Percentiles rank a stretch among this genome's conserved stretches.
These are phyloP conservation scores for Cephonodes hylas DNA, from an alignment of 2,888 invertebrate genomes.

Conservation along the genomic window DNA sequence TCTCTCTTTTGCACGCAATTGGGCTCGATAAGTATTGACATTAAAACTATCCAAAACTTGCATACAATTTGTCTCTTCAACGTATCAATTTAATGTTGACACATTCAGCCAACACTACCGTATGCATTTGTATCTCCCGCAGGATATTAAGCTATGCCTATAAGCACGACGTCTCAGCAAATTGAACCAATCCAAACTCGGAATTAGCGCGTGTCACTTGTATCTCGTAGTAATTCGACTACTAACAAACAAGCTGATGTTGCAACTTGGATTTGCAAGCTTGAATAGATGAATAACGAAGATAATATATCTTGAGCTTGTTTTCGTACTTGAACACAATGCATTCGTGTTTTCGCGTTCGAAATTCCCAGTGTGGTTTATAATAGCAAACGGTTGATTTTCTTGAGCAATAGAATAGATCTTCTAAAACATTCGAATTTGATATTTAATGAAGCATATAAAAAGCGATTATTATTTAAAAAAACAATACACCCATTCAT, in stretches of 20 bases:
- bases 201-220: slow-evolving; percentile 35
- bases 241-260: slow-evolving; percentile 17
- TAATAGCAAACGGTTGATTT: too few relatives aligned
- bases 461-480: too few relatives aligned
- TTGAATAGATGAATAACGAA: background rate
- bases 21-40: background rate
- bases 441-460: too few relatives aligned
- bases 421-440: too few relatives aligned
- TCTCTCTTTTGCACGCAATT: too few relatives aligned
- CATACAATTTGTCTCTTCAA: too few relatives aligned
- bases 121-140: slow-evolving; percentile 19
- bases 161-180: slow-evolving; percentile 28
- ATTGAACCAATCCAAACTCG: slow-evolving; percentile 44
- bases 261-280: slow-evolving; percentile 3
- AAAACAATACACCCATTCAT: too few relatives aligned
- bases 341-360: background rate
- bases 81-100: background rate
- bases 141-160: slow-evolving; percentile 27
- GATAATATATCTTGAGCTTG: background rate
- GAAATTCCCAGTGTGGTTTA: background rate
- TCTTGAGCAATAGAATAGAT: too few relatives aligned
- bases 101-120: slow-evolving; percentile 17
- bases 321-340: background rate
- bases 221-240: slow-evolving; percentile 15
- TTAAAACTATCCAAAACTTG: background rate